phyloP scores from a whole-genome alignment of 2,113 vertebrate genomes.

The Tragelaphus strepsiceros region DNA sequence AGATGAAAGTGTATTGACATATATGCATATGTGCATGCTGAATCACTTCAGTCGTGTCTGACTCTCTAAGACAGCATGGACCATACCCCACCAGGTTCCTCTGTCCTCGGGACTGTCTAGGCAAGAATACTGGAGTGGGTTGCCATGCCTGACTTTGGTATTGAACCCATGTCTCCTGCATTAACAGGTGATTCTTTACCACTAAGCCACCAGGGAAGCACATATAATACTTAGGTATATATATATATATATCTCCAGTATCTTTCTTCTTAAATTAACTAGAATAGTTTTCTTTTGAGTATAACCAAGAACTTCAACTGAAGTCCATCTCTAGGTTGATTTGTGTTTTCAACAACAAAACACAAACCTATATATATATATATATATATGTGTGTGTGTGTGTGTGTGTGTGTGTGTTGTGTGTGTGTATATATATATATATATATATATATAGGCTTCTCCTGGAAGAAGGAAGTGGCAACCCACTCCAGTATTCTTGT shows the following conservation, averaged over 20 bases:
- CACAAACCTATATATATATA: not conserved
- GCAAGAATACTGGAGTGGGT: not conserved
- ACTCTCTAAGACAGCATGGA: not conserved
- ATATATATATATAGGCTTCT: not conserved
- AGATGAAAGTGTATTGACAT: not conserved
- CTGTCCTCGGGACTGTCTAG: not conserved
- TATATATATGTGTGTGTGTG: fast-evolving
- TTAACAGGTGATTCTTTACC: not conserved
- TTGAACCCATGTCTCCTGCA: not conserved
- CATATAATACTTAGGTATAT: not conserved
- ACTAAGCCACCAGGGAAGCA: not conserved
- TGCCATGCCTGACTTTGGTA: not conserved
- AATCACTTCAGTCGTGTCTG: not conserved
- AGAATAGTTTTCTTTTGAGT: not conserved
- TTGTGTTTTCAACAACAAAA: not conserved
- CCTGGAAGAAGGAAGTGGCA: not conserved
- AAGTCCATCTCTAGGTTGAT: not conserved
- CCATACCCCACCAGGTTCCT: not conserved
- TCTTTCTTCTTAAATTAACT: not conserved
- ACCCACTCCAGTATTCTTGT: not conserved
- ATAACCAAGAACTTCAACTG: not conserved
- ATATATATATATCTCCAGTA: not conserved
- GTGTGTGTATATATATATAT: fast-evolving
- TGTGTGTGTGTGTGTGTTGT: fast-evolving
- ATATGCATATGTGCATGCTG: not conserved